Conservation (phyloP, 2,888 invertebrate genomes). For the Trilocha varians region DNA sequence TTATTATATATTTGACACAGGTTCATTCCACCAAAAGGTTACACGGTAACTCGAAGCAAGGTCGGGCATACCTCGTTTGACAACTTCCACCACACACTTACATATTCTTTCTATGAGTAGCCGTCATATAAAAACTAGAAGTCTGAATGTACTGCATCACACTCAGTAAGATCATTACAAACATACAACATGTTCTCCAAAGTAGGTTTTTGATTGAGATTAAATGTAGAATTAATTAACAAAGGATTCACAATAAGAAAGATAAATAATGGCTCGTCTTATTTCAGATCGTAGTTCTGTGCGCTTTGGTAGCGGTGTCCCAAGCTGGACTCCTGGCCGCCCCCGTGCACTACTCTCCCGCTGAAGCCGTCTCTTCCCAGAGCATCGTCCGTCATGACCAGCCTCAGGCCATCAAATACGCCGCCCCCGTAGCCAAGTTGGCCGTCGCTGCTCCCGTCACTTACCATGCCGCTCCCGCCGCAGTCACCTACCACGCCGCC, state of each 20-base stretch:
- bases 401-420: slow-evolving; percentile 19
- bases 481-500: slow-evolving; percentile 15
- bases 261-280: too few species aligned
- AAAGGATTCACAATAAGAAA: too few species aligned
- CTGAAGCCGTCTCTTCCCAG: slow-evolving; percentile 29
- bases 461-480: slow-evolving; percentile 17
- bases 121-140: slow-evolving; percentile 8
- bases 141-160: slow-evolving; percentile 1
- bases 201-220: slow-evolving; percentile 14
- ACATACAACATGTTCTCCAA: slow-evolving; percentile 14
- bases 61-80: slow-evolving; percentile 7
- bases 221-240: too few species aligned
- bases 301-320: slow-evolving; percentile 33
- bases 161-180: background rate
- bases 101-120: slow-evolving; percentile 1
- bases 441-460: slow-evolving; percentile 15
- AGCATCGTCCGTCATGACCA: slow-evolving; percentile 28
- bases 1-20: too few species aligned
- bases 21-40: background rate
- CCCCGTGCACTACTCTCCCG: slow-evolving; percentile 20
- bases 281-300: slow-evolving; percentile 36
- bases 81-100: slow-evolving; percentile 7
- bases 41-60: slow-evolving; percentile 3
- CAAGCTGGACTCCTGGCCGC: slow-evolving; percentile 38
- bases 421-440: slow-evolving; percentile 16